These are phyloP conservation scores for Stenchaetothrips biformis DNA, from an alignment of 2,888 invertebrate genomes.

Conservation along the genomic window DNA sequence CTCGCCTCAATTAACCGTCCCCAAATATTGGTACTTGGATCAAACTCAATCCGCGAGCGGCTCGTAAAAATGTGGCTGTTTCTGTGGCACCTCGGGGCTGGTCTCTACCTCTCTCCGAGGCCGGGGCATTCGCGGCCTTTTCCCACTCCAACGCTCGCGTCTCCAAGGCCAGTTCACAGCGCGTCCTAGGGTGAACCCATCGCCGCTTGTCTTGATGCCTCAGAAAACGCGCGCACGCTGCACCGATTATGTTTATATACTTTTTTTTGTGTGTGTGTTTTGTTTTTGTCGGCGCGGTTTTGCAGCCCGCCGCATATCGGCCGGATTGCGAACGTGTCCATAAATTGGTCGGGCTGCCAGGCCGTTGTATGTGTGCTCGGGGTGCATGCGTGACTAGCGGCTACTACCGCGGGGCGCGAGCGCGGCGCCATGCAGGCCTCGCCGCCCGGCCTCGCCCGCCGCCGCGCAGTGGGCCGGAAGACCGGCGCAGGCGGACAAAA, in stretches of 20 bases:
- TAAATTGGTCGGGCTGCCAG: neutral
- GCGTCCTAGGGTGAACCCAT: neutral
- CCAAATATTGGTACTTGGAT: slow-evolving; percentile 25
- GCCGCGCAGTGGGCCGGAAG: neutral
- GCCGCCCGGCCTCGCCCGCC: neutral
- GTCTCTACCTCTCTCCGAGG: neutral
- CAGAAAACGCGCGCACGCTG: neutral
- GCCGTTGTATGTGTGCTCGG: neutral
- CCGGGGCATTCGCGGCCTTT: too few species aligned
- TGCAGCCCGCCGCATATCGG: neutral
- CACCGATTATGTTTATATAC: neutral
- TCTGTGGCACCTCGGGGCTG: neutral
- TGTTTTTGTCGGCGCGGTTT: neutral
- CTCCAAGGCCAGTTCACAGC: neutral
- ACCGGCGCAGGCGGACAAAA: too few species aligned
- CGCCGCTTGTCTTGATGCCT: neutral
- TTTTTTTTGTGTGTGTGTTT: neutral
- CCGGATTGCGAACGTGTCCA: slow-evolving; percentile 1
- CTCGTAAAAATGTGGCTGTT: slow-evolving; percentile 5
- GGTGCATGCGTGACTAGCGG: slow-evolving; percentile 10
- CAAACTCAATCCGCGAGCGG: slow-evolving; percentile 1
- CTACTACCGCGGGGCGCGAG: slow-evolving; percentile 8
- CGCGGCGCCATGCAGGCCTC: neutral
- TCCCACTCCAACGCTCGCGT: neutral
- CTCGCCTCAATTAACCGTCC: slow-evolving; percentile 7